Conservation (phyloP, 2,888 invertebrate genomes). For the Allolobophora icterica region DNA sequence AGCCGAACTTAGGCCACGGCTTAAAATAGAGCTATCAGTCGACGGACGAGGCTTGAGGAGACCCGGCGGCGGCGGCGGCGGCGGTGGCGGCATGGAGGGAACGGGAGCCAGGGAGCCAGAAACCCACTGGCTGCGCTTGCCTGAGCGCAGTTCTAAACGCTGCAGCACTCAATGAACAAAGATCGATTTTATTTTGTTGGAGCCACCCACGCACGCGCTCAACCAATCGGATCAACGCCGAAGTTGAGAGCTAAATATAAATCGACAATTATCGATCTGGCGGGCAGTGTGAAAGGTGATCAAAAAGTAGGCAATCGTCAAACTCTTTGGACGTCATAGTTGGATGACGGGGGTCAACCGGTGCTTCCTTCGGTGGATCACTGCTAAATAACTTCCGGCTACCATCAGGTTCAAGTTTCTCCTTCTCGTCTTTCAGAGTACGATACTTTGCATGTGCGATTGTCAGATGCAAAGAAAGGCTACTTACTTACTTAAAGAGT, state of each 20-base stretch:
- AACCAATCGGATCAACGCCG: neutral
- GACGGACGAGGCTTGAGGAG: neutral
- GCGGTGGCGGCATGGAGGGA: neutral
- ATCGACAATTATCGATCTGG: constrained; percentile 11
- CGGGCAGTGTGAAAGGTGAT: neutral
- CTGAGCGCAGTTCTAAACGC: neutral
- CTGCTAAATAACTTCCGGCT: neutral
- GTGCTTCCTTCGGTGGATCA: neutral
- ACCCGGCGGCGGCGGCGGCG: neutral
- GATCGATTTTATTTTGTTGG: neutral
- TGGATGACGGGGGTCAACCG: neutral
- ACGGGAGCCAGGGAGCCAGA: neutral
- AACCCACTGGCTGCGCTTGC: neutral
- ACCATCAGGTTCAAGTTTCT: neutral
- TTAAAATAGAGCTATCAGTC: constrained; percentile 17
- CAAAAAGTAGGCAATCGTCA: neutral
- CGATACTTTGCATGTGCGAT: too few relatives aligned
- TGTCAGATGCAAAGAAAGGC: too few relatives aligned
- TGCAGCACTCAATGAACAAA: constrained; percentile 17
- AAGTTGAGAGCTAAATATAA: constrained; percentile 17
- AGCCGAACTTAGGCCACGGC: neutral
- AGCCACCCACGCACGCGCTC: neutral
- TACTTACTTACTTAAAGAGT: too few relatives aligned
- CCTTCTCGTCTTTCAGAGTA: neutral
- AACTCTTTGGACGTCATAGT: neutral